Percentiles rank a stretch among this genome's conserved stretches.
Evolutionary conservation across 1,140 invertebrate species (phyloP).

Genomic region (Samia ricini): DNA sequence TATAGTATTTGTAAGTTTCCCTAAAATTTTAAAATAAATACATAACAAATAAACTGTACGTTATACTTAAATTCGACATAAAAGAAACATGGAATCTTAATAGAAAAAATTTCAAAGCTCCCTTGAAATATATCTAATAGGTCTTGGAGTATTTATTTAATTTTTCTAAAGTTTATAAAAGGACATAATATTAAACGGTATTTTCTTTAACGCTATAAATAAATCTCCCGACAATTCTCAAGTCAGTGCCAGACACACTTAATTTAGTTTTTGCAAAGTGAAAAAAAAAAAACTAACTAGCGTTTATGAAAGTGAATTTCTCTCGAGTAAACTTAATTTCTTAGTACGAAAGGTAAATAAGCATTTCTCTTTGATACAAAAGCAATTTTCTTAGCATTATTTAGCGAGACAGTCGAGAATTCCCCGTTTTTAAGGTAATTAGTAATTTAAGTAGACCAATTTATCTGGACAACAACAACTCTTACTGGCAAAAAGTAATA

Average conservation of each 20-base stretch:
- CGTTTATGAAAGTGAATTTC: neutral
- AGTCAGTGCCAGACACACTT: neutral
- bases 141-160: too few species aligned
- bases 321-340: neutral
- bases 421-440: conserved; percentile 2
- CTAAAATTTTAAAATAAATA: too few species aligned
- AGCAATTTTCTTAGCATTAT: neutral
- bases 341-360: neutral
- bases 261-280: neutral
- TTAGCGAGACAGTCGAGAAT: conserved; percentile 1
- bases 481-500: neutral
- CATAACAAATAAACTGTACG: too few species aligned
- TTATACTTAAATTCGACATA: too few species aligned
- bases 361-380: neutral
- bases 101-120: too few species aligned
- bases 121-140: too few species aligned
- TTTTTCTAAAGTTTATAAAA: too few species aligned
- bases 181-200: too few species aligned
- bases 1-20: too few species aligned
- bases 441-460: conserved; percentile 8
- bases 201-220: too few species aligned
- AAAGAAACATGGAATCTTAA: too few species aligned
- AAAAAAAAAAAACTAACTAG: neutral
- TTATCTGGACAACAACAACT: neutral
- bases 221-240: too few species aligned